These are phyloP conservation scores for Melanotaenia duboulayi DNA, from an alignment of 2,113 vertebrate genomes.

Conservation along the genomic window DNA sequence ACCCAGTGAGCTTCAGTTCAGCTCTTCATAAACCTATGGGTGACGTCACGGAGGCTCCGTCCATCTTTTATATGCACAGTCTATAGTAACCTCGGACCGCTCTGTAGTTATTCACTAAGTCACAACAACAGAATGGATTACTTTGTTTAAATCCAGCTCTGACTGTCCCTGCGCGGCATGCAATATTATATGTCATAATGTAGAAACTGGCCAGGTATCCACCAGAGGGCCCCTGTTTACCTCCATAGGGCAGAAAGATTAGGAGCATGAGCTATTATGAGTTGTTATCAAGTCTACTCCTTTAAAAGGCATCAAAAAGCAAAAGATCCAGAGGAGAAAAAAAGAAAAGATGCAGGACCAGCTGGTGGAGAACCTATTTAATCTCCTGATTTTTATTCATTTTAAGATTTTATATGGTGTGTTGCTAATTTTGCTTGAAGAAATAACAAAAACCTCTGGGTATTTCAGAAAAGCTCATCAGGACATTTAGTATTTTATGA, in stretches of 20 bases:
- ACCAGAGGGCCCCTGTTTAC: constrained; percentile 59
- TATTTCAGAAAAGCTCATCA: constrained; percentile 17
- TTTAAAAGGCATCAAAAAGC: constrained; percentile 30
- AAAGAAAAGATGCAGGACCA: not conserved
- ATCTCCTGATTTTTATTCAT: constrained; percentile 6
- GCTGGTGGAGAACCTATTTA: constrained; percentile 2
- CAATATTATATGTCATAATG: constrained; percentile 32
- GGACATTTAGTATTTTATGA: constrained; percentile 12
- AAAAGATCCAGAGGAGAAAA: not conserved
- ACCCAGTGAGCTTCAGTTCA: no score
- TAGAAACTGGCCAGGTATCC: constrained; percentile 56
- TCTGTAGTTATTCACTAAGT: constrained; percentile 39
- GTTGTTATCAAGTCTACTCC: constrained; percentile 57
- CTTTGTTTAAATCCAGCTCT: constrained; percentile 76
- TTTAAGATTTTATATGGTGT: constrained; percentile 13
- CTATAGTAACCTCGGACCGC: constrained; percentile 62
- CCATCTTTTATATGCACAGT: no score
- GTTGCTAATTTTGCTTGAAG: constrained; percentile 8
- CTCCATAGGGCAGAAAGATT: constrained; percentile 68
- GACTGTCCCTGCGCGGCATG: constrained; percentile 48
- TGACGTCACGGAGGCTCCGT: no score
- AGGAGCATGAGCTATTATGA: constrained; percentile 52
- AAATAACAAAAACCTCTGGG: constrained; percentile 15
- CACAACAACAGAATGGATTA: constrained; percentile 71
- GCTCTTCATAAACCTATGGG: no score